Base-by-base conservation (phyloP, 2,797 vertebrate genomes). In the Benthosema pterotum region DNA sequence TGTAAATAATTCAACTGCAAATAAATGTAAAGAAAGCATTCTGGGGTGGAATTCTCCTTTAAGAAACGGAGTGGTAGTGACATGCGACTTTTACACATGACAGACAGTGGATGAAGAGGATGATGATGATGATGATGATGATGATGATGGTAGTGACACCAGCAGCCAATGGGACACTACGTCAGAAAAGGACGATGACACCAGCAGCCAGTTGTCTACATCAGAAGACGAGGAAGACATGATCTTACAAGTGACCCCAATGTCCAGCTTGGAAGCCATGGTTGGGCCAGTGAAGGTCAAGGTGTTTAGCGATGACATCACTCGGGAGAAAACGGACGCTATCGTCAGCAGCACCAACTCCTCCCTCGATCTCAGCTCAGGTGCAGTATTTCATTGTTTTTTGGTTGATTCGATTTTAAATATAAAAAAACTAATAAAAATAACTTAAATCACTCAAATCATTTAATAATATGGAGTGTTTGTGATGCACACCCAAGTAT, bases 281-380 rank as follows among this genome's bases (percentile, higher is more conserved):
- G 72, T 88, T 16, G 85, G 82, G 18, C 25, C 38, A 12, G 18
- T 88, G 18, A 82, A 72, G 52, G 67, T 88, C 38, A 78, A 74
- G 66, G 72, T 80, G 45, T 6, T 72, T 5, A 69, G 62, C 43
- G 85, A 81, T 19, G 81, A 88, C 76, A 83, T 88, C 68, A 84
- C 74, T 16, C 69, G 77, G 56, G 85, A 76, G 46, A 79, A 15
- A 0, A 85, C 77, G 0, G 82, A 87, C 1, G 83, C 78, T 2
- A 80, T 87, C 12, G 83, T 89, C 52, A 89, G 46, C 75, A 83
- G 79, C 75, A 84, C 84, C 11, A 87, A 73, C 38, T 74, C 57
- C n/a, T 79, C 3, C 60, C 84, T 87, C 9, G 19, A 80, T 65
- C 57, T 85, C 28, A 65, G 1, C 13, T 65, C 74, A 56, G 87